phyloP scores from a whole-genome alignment of 1,140 invertebrate genomes.

The Drosophila ogumai region DNA sequence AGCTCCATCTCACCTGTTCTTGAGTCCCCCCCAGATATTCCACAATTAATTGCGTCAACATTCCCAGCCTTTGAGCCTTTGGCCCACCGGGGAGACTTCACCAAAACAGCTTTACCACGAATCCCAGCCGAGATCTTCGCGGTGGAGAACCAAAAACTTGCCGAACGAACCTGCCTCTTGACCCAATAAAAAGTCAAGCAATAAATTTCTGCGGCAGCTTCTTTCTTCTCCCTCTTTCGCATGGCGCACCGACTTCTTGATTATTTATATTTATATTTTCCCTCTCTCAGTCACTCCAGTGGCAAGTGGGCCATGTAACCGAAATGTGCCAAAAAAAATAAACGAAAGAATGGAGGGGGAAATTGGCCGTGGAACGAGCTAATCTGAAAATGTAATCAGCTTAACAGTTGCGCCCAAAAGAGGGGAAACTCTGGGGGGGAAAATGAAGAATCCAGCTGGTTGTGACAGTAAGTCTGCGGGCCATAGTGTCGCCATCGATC shows the following conservation, averaged over 20 bases:
- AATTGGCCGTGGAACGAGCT: slow-evolving; percentile 48
- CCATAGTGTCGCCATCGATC: slow-evolving; percentile 33
- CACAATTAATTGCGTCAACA: slow-evolving; percentile 61
- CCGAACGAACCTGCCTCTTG: slow-evolving; percentile 65
- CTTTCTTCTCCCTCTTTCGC: slow-evolving; percentile 32
- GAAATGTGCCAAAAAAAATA: slow-evolving; percentile 65
- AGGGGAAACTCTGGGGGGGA: not conserved
- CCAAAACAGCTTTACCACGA: slow-evolving; percentile 1
- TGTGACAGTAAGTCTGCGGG: slow-evolving; percentile 40
- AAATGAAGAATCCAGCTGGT: slow-evolving; percentile 13
- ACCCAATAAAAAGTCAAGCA: slow-evolving; percentile 66
- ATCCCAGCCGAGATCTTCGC: slow-evolving; percentile 6
- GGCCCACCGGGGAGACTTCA: slow-evolving; percentile 58
- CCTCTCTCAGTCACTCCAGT: slow-evolving; percentile 17
- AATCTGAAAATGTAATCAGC: slow-evolving; percentile 72
- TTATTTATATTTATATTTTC: slow-evolving; percentile 41
- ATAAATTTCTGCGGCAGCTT: slow-evolving; percentile 67
- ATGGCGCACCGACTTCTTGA: slow-evolving; percentile 44
- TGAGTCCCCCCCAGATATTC: slow-evolving; percentile 15
- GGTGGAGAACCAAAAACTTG: slow-evolving; percentile 26
- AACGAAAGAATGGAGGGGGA: slow-evolving; percentile 28
- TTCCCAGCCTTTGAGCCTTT: slow-evolving; percentile 17
- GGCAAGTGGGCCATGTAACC: slow-evolving; percentile 69
- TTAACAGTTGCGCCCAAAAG: slow-evolving; percentile 23
- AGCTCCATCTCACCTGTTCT: slow-evolving; percentile 45